phyloP scores from a whole-genome alignment of 2,797 vertebrate genomes.

The Acipenser ruthenus region DNA sequence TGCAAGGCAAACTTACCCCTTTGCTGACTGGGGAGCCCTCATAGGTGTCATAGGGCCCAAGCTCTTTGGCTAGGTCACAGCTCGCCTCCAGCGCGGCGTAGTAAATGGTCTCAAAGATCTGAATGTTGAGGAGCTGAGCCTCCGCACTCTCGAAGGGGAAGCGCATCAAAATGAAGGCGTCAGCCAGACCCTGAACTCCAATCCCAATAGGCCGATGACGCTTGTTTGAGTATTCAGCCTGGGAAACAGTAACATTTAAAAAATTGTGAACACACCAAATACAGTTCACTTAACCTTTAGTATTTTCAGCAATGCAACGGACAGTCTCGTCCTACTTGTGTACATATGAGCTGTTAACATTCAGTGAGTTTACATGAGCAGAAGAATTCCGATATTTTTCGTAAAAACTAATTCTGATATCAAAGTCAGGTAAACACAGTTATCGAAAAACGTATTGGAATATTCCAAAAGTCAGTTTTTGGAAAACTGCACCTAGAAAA shows the following conservation, averaged over 20 bases:
- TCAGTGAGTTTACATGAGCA: too few relatives aligned
- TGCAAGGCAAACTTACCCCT: conserved; percentile 64
- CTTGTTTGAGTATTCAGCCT: conserved; percentile 81
- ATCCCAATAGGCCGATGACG: conserved; percentile 90
- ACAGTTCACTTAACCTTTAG: too few relatives aligned
- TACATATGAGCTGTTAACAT: too few relatives aligned
- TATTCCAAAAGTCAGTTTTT: too few relatives aligned
- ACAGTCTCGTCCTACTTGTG: too few relatives aligned
- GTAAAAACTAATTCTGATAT: too few relatives aligned
- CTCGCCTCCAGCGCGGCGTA: conserved; percentile 85
- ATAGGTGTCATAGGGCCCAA: conserved; percentile 80
- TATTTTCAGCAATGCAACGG: too few relatives aligned
- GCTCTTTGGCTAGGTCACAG: conserved; percentile 74
- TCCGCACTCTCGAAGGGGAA: conserved; percentile 83
- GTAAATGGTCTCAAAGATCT: conserved; percentile 97
- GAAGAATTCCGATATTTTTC: too few relatives aligned
- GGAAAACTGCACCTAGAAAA: too few relatives aligned
- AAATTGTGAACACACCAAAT: too few relatives aligned
- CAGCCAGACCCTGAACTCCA: conserved; percentile 89
- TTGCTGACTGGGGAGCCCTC: conserved; percentile 82
- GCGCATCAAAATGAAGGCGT: conserved; percentile 92
- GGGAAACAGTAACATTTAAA: background rate
- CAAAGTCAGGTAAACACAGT: too few relatives aligned
- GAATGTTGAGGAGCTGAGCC: conserved; percentile 84
- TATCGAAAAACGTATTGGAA: too few relatives aligned